A percentile compares a stretch with the other conserved stretches of the same genome.
These are phyloP conservation scores for Valencia hispanica DNA, from an alignment of 2,797 vertebrate genomes.

Conservation along the genomic window DNA sequence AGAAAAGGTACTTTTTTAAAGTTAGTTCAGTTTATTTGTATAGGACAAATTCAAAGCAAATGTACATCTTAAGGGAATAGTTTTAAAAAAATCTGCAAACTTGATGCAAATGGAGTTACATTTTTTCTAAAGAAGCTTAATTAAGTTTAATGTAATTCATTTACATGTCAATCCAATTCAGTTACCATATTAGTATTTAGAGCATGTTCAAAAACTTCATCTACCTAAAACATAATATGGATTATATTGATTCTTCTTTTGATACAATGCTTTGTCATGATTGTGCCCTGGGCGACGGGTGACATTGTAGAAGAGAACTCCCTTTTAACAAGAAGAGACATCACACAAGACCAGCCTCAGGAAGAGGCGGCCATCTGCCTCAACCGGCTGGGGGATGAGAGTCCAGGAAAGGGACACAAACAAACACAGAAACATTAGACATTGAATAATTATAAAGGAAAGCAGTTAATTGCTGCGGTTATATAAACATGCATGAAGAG, in stretches of 20 bases:
- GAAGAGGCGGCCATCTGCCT: background rate
- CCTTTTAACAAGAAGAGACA: constrained; percentile 2
- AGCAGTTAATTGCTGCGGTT: background rate
- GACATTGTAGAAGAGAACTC: background rate
- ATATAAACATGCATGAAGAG: constrained; percentile 6
- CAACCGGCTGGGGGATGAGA: background rate
- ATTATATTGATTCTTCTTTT: background rate
- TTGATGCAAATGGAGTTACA: background rate
- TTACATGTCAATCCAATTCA: background rate
- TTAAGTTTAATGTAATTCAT: background rate
- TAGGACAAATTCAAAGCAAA: background rate
- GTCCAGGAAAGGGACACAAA: background rate
- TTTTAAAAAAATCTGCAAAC: background rate
- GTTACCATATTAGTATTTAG: background rate
- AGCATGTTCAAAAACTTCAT: background rate
- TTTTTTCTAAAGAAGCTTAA: background rate
- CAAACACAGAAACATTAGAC: background rate
- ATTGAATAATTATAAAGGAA: background rate
- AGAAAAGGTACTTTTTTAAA: background rate
- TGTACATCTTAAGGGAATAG: background rate
- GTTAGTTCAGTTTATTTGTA: background rate
- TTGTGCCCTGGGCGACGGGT: background rate
- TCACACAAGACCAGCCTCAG: background rate
- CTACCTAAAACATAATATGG: background rate
- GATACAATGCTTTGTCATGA: background rate